Base-by-base conservation (phyloP, 2,113 vertebrate species). In the Crypturellus undulatus region DNA sequence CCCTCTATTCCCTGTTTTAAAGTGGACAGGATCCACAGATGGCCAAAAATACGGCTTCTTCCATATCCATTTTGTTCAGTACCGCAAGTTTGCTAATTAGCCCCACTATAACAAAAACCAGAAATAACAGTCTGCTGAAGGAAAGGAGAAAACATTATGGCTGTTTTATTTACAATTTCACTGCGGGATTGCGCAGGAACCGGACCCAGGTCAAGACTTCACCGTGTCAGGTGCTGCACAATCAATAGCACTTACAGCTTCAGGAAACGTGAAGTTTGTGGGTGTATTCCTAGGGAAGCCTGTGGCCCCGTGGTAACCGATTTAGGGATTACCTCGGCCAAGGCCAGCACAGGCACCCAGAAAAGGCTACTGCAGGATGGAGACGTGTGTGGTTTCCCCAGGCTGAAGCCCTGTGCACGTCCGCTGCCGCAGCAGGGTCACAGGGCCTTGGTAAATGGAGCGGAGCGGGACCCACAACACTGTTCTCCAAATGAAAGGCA, bases 401-500 rank as follows among this genome's bases (percentile, higher is more conserved):
- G 42, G 64, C 68, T 90, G 51, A 75, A 90, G 34, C 28, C 65
- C 77, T n/a, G 26, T 22, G 8, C 15, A 69, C 24, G 65, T 86
- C 76, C 43, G 49, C 21, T 12, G 58, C 62, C 32, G 49, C 3
- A 8, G 43, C 85, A 81, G 13, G 5, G 14, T 75, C 73, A 73
- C 8, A 60, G 75, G 2, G 3, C 45, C 60, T 71, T 59, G 36
- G 38, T 75, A 81, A 82, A 84, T 1, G 4, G 42, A 90, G 43
- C 25, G 38, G 65, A 69, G 1, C 49, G 79, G 71, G 79, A 59
- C 72, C 67, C 34, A 78, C 45, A 69, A 51, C 52, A 80, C 40
- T 90, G 38, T 79, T 89, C 70, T 91, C 90, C 69, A 84, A 92
- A 86, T 79, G 86, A 94, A 89, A 94, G 80, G 63, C 40, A 52